Evolutionary conservation across 2,797 vertebrate species (phyloP).

Genomic region (Kryptopterus vitreolus): DNA sequence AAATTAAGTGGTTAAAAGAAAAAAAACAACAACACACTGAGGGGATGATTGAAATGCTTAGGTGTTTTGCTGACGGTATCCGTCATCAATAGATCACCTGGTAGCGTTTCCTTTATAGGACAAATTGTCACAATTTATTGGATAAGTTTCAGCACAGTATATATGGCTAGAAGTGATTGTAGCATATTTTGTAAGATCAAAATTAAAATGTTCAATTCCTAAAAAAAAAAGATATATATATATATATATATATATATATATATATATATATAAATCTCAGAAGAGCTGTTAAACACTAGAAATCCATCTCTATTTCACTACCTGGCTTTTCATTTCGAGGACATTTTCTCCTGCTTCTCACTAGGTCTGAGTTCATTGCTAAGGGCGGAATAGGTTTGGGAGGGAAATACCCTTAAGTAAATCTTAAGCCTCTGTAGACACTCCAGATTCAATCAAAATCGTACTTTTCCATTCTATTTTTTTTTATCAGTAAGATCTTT

Average conservation of each 20-base stretch:
- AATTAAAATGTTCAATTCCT: conserved; percentile 49
- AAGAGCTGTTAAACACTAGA: conserved; percentile 39
- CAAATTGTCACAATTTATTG: neutral
- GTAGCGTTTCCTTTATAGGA: neutral
- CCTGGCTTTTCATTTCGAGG: conserved; percentile 70
- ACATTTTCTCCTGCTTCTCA: conserved; percentile 67
- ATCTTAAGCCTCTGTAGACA: conserved; percentile 73
- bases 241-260: no score
- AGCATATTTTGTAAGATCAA: neutral
- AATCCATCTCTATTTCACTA: conserved; percentile 72
- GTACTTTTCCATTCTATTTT: conserved; percentile 75
- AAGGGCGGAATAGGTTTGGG: conserved; percentile 59
- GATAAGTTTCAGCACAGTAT: neutral
- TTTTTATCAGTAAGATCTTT: conserved; percentile 44
- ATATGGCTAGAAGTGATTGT: neutral
- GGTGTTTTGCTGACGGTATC: neutral
- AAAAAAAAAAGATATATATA: no score
- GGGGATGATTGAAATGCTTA: neutral
- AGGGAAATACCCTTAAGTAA: conserved; percentile 70
- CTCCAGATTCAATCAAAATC: conserved; percentile 76
- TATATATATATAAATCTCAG: conserved; percentile 57
- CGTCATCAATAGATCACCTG: neutral
- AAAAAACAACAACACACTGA: no score
- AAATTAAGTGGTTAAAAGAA: neutral
- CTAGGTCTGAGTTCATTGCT: conserved; percentile 68